These are phyloP conservation scores for Ascaphus truei DNA, from an alignment of 2,113 vertebrate species.

Conservation along the genomic window DNA sequence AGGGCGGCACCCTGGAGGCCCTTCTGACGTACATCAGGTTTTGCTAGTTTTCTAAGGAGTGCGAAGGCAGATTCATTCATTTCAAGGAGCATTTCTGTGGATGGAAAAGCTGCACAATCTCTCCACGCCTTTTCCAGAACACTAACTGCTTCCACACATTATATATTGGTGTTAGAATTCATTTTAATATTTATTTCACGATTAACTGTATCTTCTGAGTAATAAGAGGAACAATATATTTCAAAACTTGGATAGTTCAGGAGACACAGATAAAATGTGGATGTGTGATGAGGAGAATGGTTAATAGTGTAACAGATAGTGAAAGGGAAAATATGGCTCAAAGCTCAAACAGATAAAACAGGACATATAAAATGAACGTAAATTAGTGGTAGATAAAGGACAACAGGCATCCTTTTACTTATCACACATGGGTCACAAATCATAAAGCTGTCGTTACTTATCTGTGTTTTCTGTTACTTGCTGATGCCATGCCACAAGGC, in stretches of 20 bases:
- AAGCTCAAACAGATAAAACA: constrained; percentile 16
- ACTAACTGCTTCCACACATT: no score
- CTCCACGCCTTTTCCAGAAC: no score
- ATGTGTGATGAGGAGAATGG: constrained; percentile 12
- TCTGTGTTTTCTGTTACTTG: constrained; percentile 10
- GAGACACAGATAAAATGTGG: background rate
- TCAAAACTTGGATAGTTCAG: background rate
- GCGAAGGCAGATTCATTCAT: no score
- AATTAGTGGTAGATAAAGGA: constrained; percentile 21
- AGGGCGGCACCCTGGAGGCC: no score
- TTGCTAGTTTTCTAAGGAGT: no score
- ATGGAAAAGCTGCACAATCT: no score
- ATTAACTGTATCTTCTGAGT: no score
- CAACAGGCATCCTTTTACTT: constrained; percentile 23
- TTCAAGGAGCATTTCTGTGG: no score
- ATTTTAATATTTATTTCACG: no score
- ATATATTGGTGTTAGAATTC: no score
- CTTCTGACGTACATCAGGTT: no score
- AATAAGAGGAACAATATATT: background rate
- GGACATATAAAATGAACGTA: constrained; percentile 9
- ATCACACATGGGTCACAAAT: constrained; percentile 26
- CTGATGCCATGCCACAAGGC: constrained; percentile 26
- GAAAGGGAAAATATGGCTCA: constrained; percentile 36
- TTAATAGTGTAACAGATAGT: constrained; percentile 14
- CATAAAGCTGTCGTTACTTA: constrained; percentile 35